Evolutionary conservation across 2,797 vertebrate genomes (phyloP).

Genomic region (Danio aesculapii): DNA sequence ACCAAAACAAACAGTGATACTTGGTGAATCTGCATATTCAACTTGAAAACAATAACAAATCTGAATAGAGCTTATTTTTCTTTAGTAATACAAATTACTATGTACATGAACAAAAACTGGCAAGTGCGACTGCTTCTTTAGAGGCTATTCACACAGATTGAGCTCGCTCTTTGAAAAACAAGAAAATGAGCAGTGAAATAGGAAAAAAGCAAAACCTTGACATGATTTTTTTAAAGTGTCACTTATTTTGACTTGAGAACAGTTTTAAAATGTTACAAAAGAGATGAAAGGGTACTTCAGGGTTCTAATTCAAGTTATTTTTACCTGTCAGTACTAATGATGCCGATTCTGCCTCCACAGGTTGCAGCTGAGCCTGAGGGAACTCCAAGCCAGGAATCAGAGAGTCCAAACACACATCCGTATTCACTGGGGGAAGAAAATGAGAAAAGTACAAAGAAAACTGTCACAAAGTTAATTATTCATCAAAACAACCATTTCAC

Average conservation of each 20-base stretch:
- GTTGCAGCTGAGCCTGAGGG: conserved; percentile 77
- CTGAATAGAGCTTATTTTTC: not conserved
- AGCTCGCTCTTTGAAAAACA: too few species aligned
- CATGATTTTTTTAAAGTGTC: too few species aligned
- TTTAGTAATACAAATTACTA: not conserved
- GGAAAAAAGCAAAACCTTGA: too few species aligned
- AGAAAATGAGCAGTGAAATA: too few species aligned
- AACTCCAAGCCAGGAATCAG: conserved; percentile 87
- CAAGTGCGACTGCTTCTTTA: too few species aligned
- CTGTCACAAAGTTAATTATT: not conserved
- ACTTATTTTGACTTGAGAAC: too few species aligned
- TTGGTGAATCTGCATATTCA: not conserved
- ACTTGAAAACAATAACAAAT: not conserved
- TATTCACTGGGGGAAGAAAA: not conserved
- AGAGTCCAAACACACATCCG: conserved; percentile 81
- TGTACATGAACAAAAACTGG: too few species aligned
- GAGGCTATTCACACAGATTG: too few species aligned
- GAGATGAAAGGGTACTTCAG: not conserved
- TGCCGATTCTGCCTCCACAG: conserved; percentile 78
- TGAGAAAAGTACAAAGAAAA: not conserved
- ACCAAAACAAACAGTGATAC: too few species aligned
- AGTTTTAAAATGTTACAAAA: too few species aligned
- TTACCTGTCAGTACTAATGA: conserved; percentile 83
- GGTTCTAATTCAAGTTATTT: conserved; percentile 52
- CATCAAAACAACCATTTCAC: not conserved